These are phyloP conservation scores for Odocoileus hemionus DNA, from an alignment of 2,113 vertebrate genomes.

Conservation along the genomic window DNA sequence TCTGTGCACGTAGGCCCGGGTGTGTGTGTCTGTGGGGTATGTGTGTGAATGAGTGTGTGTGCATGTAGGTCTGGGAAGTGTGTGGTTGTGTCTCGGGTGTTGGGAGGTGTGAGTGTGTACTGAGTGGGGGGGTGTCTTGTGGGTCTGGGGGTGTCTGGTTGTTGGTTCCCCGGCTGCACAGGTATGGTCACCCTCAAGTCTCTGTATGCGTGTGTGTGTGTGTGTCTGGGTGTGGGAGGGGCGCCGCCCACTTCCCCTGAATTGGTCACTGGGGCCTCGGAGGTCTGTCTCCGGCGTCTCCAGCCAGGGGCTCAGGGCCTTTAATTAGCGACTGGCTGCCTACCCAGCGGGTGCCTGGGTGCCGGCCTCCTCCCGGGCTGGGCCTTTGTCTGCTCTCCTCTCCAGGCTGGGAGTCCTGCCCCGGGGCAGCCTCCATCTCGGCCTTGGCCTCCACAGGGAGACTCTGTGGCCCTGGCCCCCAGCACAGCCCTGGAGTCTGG, in stretches of 20 bases:
- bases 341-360: background rate
- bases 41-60: background rate
- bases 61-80: background rate
- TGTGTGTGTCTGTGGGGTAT: background rate
- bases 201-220: background rate
- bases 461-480: background rate
- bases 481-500: background rate
- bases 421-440: background rate
- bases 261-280: background rate
- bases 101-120: background rate
- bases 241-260: constrained; percentile 23
- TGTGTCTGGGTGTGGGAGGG: constrained; percentile 13
- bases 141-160: background rate
- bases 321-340: constrained; percentile 12
- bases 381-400: constrained; percentile 59
- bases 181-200: background rate
- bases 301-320: background rate
- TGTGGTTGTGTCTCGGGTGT: background rate
- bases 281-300: background rate
- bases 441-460: background rate
- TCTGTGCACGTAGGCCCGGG: background rate
- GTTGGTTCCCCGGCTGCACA: background rate
- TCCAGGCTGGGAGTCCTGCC: background rate
- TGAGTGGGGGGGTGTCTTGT: background rate
- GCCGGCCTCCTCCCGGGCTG: background rate